A percentile compares a stretch with the other conserved stretches of the same genome.
These are phyloP conservation scores for Papilio protenor DNA, from an alignment of 2,888 invertebrate species.

Conservation along the genomic window DNA sequence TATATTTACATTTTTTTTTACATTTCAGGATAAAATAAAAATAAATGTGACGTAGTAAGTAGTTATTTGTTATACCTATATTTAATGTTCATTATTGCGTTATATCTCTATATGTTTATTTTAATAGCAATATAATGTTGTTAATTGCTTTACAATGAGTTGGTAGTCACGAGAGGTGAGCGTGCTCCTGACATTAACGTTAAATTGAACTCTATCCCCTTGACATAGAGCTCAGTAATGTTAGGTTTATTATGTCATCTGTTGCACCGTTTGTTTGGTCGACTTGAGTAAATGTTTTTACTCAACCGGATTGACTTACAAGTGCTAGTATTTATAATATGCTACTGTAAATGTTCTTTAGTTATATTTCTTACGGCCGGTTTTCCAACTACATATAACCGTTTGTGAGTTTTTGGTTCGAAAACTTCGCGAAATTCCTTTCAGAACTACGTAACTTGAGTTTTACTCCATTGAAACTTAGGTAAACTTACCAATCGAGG, in stretches of 20 bases:
- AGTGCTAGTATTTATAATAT: not conserved
- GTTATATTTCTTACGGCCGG: no score
- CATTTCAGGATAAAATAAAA: not conserved
- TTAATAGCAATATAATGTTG: conserved; percentile 28
- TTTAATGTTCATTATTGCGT: not conserved
- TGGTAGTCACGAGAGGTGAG: conserved; percentile 16
- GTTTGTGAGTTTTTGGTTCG: no score
- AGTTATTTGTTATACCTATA: no score
- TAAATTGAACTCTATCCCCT: conserved; percentile 22
- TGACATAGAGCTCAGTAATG: not conserved
- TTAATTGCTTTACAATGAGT: conserved; percentile 30
- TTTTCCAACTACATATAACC: no score
- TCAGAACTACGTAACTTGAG: no score
- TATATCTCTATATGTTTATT: conserved; percentile 7
- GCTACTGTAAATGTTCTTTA: not conserved
- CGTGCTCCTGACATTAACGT: not conserved
- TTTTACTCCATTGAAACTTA: no score
- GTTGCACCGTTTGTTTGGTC: conserved; percentile 14
- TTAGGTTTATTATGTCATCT: conserved; percentile 12
- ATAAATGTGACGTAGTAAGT: not conserved
- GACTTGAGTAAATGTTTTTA: conserved; percentile 24
- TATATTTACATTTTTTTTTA: no score
- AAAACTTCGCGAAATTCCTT: no score
- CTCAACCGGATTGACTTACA: conserved; percentile 9
- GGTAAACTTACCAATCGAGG: no score